phyloP scores from a whole-genome alignment of 2,797 vertebrate genomes.

The Scleropages formosus region DNA sequence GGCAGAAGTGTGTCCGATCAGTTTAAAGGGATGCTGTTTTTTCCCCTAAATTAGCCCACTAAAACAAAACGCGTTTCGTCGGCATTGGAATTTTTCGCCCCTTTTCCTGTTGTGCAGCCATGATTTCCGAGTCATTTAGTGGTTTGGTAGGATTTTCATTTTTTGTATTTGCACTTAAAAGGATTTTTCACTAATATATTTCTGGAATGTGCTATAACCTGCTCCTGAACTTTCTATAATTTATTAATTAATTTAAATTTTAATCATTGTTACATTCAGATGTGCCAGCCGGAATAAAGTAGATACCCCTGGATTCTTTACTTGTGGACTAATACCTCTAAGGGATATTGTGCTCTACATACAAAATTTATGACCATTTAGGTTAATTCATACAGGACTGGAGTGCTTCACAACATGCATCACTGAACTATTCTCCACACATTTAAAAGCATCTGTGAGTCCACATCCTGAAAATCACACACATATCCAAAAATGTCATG shows the following conservation, averaged over 20 bases:
- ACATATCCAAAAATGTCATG: too few species aligned
- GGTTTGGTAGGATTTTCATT: background rate
- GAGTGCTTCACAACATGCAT: constrained; percentile 8
- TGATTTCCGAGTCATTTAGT: background rate
- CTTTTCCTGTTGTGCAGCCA: background rate
- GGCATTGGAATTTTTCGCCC: background rate
- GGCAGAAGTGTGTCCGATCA: background rate
- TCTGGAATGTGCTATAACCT: background rate
- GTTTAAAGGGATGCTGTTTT: background rate
- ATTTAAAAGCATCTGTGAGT: background rate
- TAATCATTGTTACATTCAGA: background rate
- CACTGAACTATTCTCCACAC: constrained; percentile 2
- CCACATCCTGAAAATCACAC: too few species aligned
- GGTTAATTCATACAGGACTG: constrained; percentile 4
- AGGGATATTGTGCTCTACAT: too few species aligned
- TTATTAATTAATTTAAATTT: background rate
- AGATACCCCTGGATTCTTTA: background rate
- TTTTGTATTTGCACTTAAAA: background rate
- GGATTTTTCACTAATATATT: background rate
- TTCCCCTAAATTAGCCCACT: background rate
- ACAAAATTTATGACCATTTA: background rate
- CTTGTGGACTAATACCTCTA: background rate
- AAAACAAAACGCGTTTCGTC: background rate
- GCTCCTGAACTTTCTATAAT: background rate
- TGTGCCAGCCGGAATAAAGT: background rate